Evolutionary conservation across 2,888 invertebrate genomes (phyloP).

Genomic region (Merodon equestris): DNA sequence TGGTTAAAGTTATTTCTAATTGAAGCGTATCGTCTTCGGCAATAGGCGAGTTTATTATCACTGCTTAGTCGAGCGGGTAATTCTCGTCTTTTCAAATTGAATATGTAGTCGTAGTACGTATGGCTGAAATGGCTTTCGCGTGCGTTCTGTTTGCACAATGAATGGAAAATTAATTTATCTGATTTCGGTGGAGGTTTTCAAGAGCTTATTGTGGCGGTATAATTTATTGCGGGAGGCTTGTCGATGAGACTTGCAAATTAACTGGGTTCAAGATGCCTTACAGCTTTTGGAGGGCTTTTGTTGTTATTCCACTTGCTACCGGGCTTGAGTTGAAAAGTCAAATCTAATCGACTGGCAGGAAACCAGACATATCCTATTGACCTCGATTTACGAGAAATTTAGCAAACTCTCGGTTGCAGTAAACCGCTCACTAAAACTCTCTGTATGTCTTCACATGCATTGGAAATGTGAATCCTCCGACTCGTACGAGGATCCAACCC

Average conservation of each 20-base stretch:
- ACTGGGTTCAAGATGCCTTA: background rate
- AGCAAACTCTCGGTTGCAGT: constrained; percentile 17
- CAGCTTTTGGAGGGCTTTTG: too few relatives aligned
- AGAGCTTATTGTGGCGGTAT: constrained; percentile 14
- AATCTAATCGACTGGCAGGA: background rate
- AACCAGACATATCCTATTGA: constrained; percentile 30
- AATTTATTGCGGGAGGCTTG: constrained; percentile 12
- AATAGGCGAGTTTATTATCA: constrained; percentile 47
- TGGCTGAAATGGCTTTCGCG: too few relatives aligned
- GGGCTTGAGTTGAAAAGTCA: background rate
- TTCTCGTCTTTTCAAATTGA: constrained; percentile 17
- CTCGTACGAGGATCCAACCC: too few relatives aligned
- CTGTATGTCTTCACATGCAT: too few relatives aligned
- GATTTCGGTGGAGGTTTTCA: constrained; percentile 17
- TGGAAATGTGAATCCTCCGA: too few relatives aligned
- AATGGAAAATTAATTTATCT: constrained; percentile 39
- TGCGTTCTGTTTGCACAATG: constrained; percentile 23
- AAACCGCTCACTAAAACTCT: too few relatives aligned
- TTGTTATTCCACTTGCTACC: too few relatives aligned
- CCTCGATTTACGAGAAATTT: constrained; percentile 41
- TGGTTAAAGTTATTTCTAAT: constrained; percentile 27
- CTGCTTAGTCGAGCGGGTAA: constrained; percentile 37
- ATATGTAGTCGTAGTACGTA: background rate
- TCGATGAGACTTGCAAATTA: constrained; percentile 16
- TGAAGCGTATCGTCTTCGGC: constrained; percentile 35